phyloP scores from a whole-genome alignment of 2,797 vertebrate genomes.

The Sylvia borin region DNA sequence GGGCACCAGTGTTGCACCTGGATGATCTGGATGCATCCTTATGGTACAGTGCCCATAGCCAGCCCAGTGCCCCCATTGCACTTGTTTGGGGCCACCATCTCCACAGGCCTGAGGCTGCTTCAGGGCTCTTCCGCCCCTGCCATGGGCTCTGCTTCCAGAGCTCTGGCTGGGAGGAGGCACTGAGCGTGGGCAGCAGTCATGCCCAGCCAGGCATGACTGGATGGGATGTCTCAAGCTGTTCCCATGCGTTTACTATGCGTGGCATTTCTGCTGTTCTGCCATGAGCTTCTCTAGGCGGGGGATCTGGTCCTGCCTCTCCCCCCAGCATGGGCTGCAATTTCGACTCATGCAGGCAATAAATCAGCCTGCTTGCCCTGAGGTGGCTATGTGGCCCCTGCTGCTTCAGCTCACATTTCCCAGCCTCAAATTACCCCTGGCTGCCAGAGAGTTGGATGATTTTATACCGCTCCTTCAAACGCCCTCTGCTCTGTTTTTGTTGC shows the following conservation, averaged over 20 bases:
- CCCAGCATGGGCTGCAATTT: constrained; percentile 28
- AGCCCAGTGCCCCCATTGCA: background rate
- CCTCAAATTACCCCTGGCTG: background rate
- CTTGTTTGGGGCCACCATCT: background rate
- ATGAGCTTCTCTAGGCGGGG: background rate
- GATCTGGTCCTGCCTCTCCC: background rate
- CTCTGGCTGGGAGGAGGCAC: background rate
- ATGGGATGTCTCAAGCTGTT: background rate
- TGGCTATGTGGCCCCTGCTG: background rate
- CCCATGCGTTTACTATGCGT: background rate
- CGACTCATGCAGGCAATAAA: background rate
- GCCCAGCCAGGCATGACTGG: background rate
- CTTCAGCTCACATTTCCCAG: background rate
- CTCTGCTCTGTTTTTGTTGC: background rate
- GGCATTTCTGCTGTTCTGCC: background rate
- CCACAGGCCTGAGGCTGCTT: background rate
- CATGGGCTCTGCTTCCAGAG: background rate
- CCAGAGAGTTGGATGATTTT: background rate
- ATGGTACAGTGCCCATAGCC: background rate
- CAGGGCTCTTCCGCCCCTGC: background rate
- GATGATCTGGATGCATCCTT: background rate
- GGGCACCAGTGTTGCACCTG: background rate
- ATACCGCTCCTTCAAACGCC: fast-evolving
- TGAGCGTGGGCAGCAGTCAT: fast-evolving
- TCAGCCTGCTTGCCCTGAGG: constrained; percentile 34